These are phyloP conservation scores for Neuroterus valhalla DNA, from an alignment of 1,140 invertebrate genomes.

Conservation along the genomic window DNA sequence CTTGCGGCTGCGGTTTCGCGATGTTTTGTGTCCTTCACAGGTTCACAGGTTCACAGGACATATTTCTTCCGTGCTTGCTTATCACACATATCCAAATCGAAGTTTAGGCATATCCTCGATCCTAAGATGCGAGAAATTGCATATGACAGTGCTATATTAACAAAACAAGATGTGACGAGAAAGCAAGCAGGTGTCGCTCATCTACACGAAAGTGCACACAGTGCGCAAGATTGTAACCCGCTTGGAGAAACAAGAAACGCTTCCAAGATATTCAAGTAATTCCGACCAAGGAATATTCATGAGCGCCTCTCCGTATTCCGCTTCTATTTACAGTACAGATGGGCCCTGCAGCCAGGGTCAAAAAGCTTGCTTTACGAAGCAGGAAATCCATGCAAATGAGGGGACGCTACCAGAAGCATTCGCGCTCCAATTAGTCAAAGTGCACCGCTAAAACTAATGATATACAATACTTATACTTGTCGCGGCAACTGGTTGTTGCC, in stretches of 20 bases:
- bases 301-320: conserved; percentile 61
- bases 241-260: conserved; percentile 48
- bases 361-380: conserved; percentile 68
- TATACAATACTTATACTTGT: conserved; percentile 55
- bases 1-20: too few relatives aligned
- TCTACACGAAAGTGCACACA: conserved; percentile 36
- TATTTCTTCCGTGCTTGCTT: too few relatives aligned
- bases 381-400: conserved; percentile 71
- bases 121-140: neutral
- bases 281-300: conserved; percentile 69
- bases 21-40: too few relatives aligned
- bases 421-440: conserved; percentile 72
- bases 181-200: conserved; percentile 22
- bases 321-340: conserved; percentile 64
- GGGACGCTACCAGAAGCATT: conserved; percentile 58
- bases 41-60: too few relatives aligned
- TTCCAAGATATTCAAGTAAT: conserved; percentile 56
- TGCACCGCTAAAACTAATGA: conserved; percentile 59
- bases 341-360: conserved; percentile 60
- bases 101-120: neutral
- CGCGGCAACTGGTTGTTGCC: conserved; percentile 47
- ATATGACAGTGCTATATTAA: conserved; percentile 14
- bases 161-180: neutral
- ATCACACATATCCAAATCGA: too few relatives aligned
- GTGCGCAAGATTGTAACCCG: conserved; percentile 38